These are phyloP conservation scores for Ambastaia sidthimunki DNA, from an alignment of 2,797 vertebrate species.

Conservation along the genomic window DNA sequence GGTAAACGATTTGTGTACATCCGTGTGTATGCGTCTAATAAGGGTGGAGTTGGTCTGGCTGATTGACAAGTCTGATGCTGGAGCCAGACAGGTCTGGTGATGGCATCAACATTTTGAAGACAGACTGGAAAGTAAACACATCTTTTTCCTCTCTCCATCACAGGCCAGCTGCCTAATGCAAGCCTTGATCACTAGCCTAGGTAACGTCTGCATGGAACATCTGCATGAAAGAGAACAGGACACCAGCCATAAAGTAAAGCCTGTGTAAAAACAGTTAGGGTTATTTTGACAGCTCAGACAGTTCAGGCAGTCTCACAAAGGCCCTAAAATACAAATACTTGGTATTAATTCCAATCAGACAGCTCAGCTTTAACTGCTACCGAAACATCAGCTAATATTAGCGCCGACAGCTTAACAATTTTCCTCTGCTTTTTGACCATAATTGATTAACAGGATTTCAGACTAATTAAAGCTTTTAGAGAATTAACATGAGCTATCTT, in stretches of 20 bases:
- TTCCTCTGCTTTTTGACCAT: neutral
- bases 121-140: conserved; percentile 55
- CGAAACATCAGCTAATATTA: neutral
- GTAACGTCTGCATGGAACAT: conserved; percentile 62
- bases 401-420: neutral
- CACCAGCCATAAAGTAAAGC: neutral
- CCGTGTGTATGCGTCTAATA: conserved; percentile 55
- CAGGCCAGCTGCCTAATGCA: conserved; percentile 42
- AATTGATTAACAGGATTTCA: conserved; percentile 12
- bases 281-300: conserved; percentile 35
- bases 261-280: conserved; percentile 27
- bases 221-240: conserved; percentile 16
- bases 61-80: conserved; percentile 44
- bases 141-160: conserved; percentile 35
- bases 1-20: conserved; percentile 52
- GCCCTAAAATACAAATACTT: conserved; percentile 8
- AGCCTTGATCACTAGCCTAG: conserved; percentile 48
- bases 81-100: conserved; percentile 44
- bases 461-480: neutral
- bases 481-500: conserved; percentile 1
- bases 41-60: conserved; percentile 54
- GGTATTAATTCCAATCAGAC: conserved; percentile 34
- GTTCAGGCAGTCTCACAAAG: conserved; percentile 24
- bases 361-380: conserved; percentile 14
- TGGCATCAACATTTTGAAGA: conserved; percentile 49